phyloP scores from a whole-genome alignment of 2,888 invertebrate species.

The Liodrosophila aerea region DNA sequence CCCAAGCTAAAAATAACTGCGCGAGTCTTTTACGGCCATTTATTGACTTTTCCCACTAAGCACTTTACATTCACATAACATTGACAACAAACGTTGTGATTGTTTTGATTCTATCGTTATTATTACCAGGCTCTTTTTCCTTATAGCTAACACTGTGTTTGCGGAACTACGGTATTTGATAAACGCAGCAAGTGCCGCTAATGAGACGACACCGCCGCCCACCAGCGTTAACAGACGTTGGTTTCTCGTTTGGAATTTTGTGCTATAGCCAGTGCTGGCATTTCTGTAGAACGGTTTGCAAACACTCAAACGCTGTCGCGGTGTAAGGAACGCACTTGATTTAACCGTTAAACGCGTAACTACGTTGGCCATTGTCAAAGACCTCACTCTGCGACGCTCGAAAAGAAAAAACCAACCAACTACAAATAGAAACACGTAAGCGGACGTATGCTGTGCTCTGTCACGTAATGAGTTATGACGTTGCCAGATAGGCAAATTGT shows the following conservation, averaged over 20 bases:
- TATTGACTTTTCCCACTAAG: conserved; percentile 66
- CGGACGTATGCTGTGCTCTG: not conserved
- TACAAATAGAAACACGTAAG: conserved; percentile 63
- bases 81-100: too few relatives aligned
- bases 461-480: conserved; percentile 33
- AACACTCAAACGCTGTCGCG: conserved; percentile 26
- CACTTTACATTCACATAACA: too few relatives aligned
- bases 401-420: conserved; percentile 39
- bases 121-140: conserved; percentile 61
- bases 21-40: conserved; percentile 66
- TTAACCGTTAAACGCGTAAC: conserved; percentile 52
- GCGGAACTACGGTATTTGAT: conserved; percentile 46
- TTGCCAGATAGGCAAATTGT: conserved; percentile 34
- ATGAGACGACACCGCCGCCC: conserved; percentile 53
- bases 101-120: too few relatives aligned
- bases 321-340: conserved; percentile 40
- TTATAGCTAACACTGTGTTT: conserved; percentile 51
- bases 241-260: conserved; percentile 29
- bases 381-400: conserved; percentile 12
- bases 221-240: conserved; percentile 35
- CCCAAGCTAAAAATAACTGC: conserved; percentile 77
- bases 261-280: conserved; percentile 13
- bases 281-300: conserved; percentile 32
- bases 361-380: conserved; percentile 51
- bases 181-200: conserved; percentile 51